phyloP scores from a whole-genome alignment of 2,113 vertebrate species.

The Ariopsis seemanni region DNA sequence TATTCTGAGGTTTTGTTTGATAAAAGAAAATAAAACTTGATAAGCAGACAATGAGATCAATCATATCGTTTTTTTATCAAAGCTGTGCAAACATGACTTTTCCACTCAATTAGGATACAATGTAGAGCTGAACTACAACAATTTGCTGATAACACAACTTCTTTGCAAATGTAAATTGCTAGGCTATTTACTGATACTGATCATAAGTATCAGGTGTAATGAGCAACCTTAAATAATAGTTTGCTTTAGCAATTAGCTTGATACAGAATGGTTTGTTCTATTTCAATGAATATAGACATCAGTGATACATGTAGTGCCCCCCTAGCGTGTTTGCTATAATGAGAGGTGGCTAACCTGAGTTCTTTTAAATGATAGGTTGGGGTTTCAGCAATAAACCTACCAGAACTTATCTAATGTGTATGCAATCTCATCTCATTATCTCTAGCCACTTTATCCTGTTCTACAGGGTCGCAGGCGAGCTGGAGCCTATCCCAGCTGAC shows the following conservation, averaged over 20 bases:
- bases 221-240: background rate
- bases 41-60: background rate
- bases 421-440: too few relatives aligned
- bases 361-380: too few relatives aligned
- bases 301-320: background rate
- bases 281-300: background rate
- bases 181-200: background rate
- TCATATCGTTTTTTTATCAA: background rate
- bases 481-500: too few relatives aligned
- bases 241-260: background rate
- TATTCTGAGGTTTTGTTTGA: constrained; percentile 22
- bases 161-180: background rate
- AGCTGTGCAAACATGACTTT: background rate
- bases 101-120: background rate
- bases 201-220: background rate
- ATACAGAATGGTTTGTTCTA: background rate
- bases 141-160: background rate
- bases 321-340: too few relatives aligned
- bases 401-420: too few relatives aligned
- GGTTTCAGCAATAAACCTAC: too few relatives aligned
- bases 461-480: too few relatives aligned
- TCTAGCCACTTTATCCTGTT: too few relatives aligned
- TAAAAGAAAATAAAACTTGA: constrained; percentile 10
- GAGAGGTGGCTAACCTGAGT: too few relatives aligned
- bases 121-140: too few relatives aligned